Base-by-base conservation (phyloP, 2,113 vertebrate species). In the Epinephelus fuscoguttatus region DNA sequence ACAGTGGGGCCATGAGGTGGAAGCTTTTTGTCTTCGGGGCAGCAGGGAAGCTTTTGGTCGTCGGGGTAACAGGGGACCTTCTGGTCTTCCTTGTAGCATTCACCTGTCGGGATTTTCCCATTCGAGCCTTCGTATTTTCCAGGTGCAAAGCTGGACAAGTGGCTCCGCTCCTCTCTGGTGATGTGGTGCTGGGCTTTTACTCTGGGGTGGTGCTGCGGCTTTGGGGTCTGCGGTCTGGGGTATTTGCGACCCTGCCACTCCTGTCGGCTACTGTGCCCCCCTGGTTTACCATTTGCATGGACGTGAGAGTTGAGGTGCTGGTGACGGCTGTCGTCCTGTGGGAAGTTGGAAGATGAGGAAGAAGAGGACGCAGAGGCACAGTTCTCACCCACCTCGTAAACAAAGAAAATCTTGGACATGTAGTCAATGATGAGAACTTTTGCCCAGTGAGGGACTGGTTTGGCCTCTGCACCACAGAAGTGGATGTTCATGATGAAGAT, bases 401-500 rank as follows among this genome's bases (percentile, higher is more conserved):
- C 98, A 82, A 97, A 97, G 85, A 97, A 96, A 55, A 99, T 96
- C 95, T 96, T 97, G 82, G 98, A 97, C 98, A 99, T 99, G 90
- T 99, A 98, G 89, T 97, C 97, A 82, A 99, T 95, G 91, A 99
- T 98, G 88, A 99, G 92, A 67, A 99, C 96, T 78, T 96, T 97
- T 27, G 98, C 98, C 98, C 98, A 99, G 2, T 91, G 96, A 0
- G 98, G 98, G 53, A 99, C 98, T 1, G 98, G 97, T 86, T 96
- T 97, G 84, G 98, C 98, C 88, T 99, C 98, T 0, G 97, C 96
- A 19, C 98, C 98, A 23, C 98, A 99, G 77, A 98, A 98, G 84
- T 99, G 98, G 71, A 99, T 97, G 69, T 99, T 99, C 98, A 99
- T 99, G 88, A 99, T 98, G 93, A 99, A 98, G 89, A 99, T 99